Evolutionary conservation across 2,113 vertebrate species (phyloP), one percentile per base, ranked within the genome.

Genomic region (Zosterops lateralis): DNA sequence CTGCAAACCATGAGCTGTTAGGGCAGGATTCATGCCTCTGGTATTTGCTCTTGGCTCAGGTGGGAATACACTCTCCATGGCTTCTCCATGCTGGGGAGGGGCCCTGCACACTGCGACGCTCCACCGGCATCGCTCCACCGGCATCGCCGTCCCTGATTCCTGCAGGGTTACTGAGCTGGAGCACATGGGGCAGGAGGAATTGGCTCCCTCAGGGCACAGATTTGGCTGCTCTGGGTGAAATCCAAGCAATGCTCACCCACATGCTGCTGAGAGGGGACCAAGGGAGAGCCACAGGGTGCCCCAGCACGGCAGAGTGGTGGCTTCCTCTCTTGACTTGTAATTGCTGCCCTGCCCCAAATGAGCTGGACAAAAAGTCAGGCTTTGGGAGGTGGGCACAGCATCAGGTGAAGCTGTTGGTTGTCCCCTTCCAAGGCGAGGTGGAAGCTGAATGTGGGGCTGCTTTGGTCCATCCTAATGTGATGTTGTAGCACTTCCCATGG

Each of bases 1-100:
- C 92, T 94, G 89, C 91, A 95, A 94, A 96, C 90, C 82, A 1
- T 1, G 95, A 92, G 92, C 87, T 85, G 92, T 95, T 81, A 34
- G 71, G 73, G 73, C 93, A 96, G 89, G 95, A 96, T 84, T 96
- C 94, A 95, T 54, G 56, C 51, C 90, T 90, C 83, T 92, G 97
- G 96, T 87, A 97, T 97, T 96, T 6, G 1, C 80, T 92, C 74
- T 90, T 93, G 95, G 93, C 97, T 96, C 34, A 0, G 0, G 42
- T 24, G 16, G 73, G 68, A 82, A 62, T 17, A 32, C 0, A 3
- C 50, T 88, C 25, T 38, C 28, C 3, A 1, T 0, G 1, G 79
- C 38, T 84, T 12, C 81, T 1, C 57, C 84, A 50, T 65, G 74
- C 42, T 5, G 7, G 92, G 70, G 62, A 87, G 34, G 57, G 67